Percentiles rank a stretch among this genome's conserved stretches.
Conservation (phyloP, 2,113 vertebrate species). For the Phasianus colchicus region DNA sequence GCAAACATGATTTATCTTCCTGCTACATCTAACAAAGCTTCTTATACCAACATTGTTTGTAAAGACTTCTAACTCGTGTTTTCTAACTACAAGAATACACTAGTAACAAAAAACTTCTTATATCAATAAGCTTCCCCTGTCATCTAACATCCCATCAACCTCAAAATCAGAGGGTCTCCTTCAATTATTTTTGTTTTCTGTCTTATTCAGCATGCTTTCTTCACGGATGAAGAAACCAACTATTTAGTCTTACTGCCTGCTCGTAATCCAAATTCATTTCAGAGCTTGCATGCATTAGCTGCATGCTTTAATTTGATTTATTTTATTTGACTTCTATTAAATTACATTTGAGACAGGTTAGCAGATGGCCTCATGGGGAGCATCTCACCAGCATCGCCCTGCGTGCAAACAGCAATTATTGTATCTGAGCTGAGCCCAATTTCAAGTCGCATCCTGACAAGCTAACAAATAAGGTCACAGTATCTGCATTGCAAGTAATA, state of each 20-base stretch:
- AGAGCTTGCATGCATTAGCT: neutral
- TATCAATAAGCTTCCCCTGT: neutral
- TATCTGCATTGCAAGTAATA: neutral
- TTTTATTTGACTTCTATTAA: conserved; percentile 41
- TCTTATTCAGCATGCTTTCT: neutral
- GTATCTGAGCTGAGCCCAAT: neutral
- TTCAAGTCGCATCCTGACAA: neutral
- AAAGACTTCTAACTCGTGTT: conserved; percentile 8
- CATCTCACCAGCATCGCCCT: neutral
- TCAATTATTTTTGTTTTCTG: neutral
- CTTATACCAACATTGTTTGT: conserved; percentile 32
- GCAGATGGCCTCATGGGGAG: neutral
- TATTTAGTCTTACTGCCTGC: neutral
- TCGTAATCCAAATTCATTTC: conserved; percentile 4
- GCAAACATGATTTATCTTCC: conserved; percentile 41
- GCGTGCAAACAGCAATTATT: neutral
- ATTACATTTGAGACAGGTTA: neutral
- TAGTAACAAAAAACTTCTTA: neutral
- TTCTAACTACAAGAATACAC: conserved; percentile 13
- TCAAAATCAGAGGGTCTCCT: neutral
- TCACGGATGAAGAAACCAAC: neutral
- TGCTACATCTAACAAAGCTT: conserved; percentile 38
- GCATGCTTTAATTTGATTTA: conserved; percentile 16
- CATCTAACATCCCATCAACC: neutral
- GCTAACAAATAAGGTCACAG: neutral